A percentile compares a stretch with the other conserved stretches of the same genome.
phyloP scores from a whole-genome alignment of 1,140 invertebrate genomes.

The Halesus radiatus region DNA sequence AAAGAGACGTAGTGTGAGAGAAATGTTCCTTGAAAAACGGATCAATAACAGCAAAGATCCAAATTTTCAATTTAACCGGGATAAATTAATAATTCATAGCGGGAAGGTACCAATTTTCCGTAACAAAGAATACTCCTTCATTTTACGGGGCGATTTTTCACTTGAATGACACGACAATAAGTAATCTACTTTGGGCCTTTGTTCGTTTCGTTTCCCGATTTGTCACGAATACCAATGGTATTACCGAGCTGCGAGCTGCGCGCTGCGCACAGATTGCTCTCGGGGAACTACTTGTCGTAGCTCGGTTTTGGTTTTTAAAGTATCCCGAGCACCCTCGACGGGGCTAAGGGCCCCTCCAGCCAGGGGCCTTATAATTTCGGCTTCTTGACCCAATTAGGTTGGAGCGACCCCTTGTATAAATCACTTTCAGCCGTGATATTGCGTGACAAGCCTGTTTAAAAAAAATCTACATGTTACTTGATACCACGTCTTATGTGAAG shows the following conservation, averaged over 20 bases:
- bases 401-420: constrained; percentile 44
- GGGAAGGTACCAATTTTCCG: too few relatives aligned
- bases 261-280: background rate
- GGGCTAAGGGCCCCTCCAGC: background rate
- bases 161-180: constrained; percentile 1
- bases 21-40: too few relatives aligned
- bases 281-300: background rate
- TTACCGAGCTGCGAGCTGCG: background rate
- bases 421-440: constrained; percentile 50
- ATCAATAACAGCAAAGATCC: too few relatives aligned
- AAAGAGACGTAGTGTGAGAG: too few relatives aligned
- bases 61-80: too few relatives aligned
- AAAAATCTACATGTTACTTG: constrained; percentile 40
- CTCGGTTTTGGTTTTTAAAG: background rate
- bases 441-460: constrained; percentile 52
- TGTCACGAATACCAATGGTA: constrained; percentile 7
- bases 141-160: constrained; percentile 13
- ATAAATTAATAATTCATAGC: too few relatives aligned
- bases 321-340: background rate
- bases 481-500: constrained; percentile 22
- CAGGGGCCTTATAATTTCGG: constrained; percentile 28
- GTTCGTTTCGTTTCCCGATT: constrained; percentile 18
- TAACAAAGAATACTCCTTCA: too few relatives aligned
- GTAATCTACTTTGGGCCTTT: constrained; percentile 17
- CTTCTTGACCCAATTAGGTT: constrained; percentile 39